phyloP scores from a whole-genome alignment of 2,888 invertebrate genomes.

The Zonitis immaculata region DNA sequence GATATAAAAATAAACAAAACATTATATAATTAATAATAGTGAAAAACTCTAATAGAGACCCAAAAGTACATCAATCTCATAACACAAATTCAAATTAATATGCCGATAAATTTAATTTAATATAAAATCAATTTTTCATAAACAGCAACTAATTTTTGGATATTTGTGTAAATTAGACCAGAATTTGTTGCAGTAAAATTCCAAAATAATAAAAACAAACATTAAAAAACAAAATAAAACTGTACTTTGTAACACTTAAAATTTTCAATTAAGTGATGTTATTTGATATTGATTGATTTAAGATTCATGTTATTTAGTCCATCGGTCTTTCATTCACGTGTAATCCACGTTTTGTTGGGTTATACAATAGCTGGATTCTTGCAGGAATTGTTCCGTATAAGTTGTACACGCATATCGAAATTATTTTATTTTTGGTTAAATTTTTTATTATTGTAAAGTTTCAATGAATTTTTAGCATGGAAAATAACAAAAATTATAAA shows the following conservation, averaged over 20 bases:
- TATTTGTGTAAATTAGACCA: not conserved
- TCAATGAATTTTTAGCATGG: too few relatives aligned
- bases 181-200: not conserved
- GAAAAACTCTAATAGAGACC: too few relatives aligned
- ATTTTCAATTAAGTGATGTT: not conserved
- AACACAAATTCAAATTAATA: not conserved
- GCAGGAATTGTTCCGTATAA: constrained; percentile 4
- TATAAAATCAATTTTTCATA: too few relatives aligned
- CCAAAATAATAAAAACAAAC: too few relatives aligned
- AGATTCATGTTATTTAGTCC: not conserved
- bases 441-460: too few relatives aligned
- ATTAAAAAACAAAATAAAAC: too few relatives aligned
- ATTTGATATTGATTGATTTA: not conserved
- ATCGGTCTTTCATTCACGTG: constrained; percentile 2
- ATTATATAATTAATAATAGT: too few relatives aligned
- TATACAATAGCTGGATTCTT: not conserved
- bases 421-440: too few relatives aligned
- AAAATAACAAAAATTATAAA: too few relatives aligned
- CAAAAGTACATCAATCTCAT: not conserved
- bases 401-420: constrained; percentile 2
- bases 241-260: not conserved
- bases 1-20: not conserved
- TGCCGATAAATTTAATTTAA: too few relatives aligned
- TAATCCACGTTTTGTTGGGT: not conserved
- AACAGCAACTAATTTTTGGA: not conserved